Evolutionary conservation across 1,140 invertebrate species (phyloP).

Genomic region (Manduca sexta): DNA sequence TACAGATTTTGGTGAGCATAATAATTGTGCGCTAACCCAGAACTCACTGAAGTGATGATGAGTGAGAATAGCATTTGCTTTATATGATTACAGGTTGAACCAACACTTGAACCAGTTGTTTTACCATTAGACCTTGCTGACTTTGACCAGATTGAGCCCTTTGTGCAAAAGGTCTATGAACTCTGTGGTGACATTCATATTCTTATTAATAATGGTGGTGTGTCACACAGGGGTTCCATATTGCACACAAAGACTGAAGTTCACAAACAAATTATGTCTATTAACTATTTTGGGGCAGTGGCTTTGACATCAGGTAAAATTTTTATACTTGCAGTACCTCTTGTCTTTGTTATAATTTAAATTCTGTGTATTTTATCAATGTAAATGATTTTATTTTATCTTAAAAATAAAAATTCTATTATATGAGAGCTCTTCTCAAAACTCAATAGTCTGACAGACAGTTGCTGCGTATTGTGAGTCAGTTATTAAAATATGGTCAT

Average conservation of each 20-base stretch:
- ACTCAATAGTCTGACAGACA: no score
- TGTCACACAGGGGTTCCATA: constrained; percentile 87
- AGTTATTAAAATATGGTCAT: background rate
- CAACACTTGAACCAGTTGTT: constrained; percentile 82
- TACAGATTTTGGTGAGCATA: no score
- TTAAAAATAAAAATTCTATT: no score
- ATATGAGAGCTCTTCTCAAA: no score
- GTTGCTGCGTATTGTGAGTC: no score
- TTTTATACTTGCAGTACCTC: no score
- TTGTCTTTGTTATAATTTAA: no score
- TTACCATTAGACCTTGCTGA: constrained; percentile 86
- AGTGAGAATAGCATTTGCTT: constrained; percentile 3
- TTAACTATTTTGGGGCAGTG: constrained; percentile 96
- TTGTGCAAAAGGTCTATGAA: constrained; percentile 78
- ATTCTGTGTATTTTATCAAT: no score
- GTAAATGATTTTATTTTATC: no score
- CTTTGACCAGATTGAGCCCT: constrained; percentile 76
- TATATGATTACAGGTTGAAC: constrained; percentile 69
- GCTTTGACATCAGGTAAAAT: constrained; percentile 91
- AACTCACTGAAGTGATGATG: no score
- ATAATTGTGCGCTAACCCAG: no score
- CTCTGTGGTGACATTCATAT: constrained; percentile 88
- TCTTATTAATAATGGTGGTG: constrained; percentile 94
- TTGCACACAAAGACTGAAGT: constrained; percentile 87
- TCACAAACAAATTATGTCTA: constrained; percentile 90